Evolutionary conservation across 2,113 vertebrate genomes (phyloP).

Genomic region (Callospermophilus lateralis): DNA sequence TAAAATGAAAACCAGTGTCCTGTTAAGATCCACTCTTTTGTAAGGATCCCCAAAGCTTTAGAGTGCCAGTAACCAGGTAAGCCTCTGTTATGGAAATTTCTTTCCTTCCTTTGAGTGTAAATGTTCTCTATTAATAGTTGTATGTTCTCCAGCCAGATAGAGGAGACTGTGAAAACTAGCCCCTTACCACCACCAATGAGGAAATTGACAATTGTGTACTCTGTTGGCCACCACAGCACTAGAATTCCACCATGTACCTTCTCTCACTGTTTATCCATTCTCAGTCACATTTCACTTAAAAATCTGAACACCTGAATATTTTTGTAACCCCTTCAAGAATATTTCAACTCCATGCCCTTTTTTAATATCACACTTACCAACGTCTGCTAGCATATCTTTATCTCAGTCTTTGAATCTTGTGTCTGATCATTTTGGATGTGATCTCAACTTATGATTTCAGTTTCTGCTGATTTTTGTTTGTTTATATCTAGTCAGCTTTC

Average conservation of each 20-base stretch:
- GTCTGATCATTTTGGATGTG: not conserved
- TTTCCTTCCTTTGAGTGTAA: conserved; percentile 10
- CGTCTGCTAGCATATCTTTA: not conserved
- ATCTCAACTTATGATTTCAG: not conserved
- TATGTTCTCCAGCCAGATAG: not conserved
- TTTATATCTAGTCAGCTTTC: not conserved
- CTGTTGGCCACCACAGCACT: not conserved
- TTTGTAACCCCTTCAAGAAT: not conserved
- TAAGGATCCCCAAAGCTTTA: not conserved
- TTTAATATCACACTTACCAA: not conserved
- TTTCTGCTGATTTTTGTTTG: not conserved
- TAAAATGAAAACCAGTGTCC: not conserved
- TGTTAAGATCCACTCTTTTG: not conserved
- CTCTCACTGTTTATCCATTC: not conserved
- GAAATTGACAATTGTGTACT: accelerated
- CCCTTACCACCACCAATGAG: not conserved
- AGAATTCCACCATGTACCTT: not conserved
- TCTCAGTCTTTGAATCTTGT: not conserved
- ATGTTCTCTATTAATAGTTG: not conserved
- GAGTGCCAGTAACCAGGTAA: not conserved
- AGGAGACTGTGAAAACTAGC: not conserved
- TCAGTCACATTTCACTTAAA: not conserved
- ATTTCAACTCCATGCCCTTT: not conserved
- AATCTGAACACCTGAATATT: not conserved
- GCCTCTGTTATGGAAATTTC: not conserved